phyloP scores from a whole-genome alignment of 2,797 vertebrate genomes.

The Coregonus ussuriensis region DNA sequence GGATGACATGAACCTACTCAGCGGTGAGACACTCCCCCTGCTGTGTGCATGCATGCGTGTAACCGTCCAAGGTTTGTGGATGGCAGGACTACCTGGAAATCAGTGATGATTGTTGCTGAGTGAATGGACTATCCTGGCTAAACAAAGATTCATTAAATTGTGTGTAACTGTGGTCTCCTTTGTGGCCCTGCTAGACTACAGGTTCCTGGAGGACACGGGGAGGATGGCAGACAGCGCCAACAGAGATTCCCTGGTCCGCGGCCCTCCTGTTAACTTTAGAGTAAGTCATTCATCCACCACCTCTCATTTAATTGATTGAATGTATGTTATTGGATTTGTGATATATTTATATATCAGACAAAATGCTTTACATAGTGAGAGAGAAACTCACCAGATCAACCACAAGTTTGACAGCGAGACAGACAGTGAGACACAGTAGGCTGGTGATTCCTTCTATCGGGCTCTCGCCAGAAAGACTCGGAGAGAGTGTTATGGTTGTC shows the following conservation, averaged over 20 bases:
- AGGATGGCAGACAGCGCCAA: slow-evolving; percentile 83
- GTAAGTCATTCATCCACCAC: slow-evolving; percentile 47
- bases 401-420: neutral
- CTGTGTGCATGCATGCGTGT: neutral
- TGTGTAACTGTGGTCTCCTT: neutral
- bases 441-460: neutral
- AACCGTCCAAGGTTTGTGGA: neutral
- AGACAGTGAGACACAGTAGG: neutral
- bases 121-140: too few species aligned
- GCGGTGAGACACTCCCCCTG: slow-evolving; percentile 70
- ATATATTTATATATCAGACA: too few species aligned
- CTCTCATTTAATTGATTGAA: too few species aligned
- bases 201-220: slow-evolving; percentile 91
- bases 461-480: neutral
- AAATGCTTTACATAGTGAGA: too few species aligned
- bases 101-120: too few species aligned
- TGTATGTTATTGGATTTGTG: too few species aligned
- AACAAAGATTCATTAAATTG: neutral
- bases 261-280: slow-evolving; percentile 39
- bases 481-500: neutral
- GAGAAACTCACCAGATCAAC: neutral
- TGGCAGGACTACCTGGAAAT: too few species aligned
- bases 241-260: slow-evolving; percentile 74
- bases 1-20: slow-evolving; percentile 88
- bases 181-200: slow-evolving; percentile 82